A percentile compares a stretch with the other conserved stretches of the same genome.
These are phyloP conservation scores for Chrysotoxum bicinctum DNA, from an alignment of 2,888 invertebrate genomes.

Conservation along the genomic window DNA sequence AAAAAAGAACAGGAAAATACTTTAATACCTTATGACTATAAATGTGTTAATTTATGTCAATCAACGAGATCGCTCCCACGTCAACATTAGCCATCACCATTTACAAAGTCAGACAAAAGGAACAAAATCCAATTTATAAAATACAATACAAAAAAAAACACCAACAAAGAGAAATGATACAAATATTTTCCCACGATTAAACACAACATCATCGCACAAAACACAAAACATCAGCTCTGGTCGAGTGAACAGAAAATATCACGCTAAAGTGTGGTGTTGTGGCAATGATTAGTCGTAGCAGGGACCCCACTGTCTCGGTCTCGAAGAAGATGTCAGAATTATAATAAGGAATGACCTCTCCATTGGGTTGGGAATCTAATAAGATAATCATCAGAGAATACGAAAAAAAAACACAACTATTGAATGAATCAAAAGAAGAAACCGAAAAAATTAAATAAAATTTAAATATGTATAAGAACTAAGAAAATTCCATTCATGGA, in stretches of 20 bases:
- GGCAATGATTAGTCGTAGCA: conserved; percentile 28
- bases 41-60: conserved; percentile 61
- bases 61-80: conserved; percentile 53
- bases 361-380: conserved; percentile 39
- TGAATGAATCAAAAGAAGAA: conserved; percentile 36
- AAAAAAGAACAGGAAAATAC: background rate
- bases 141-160: conserved; percentile 12
- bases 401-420: conserved; percentile 3
- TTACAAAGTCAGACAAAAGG: conserved; percentile 2
- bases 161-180: conserved; percentile 43
- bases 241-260: conserved; percentile 34
- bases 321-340: conserved; percentile 47
- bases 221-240: conserved; percentile 32
- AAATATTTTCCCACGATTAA: conserved; percentile 63
- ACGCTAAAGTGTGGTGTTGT: background rate
- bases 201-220: conserved; percentile 1
- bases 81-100: conserved; percentile 21
- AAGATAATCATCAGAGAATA: conserved; percentile 43
- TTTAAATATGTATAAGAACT: background rate
- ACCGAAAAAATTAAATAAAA: background rate
- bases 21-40: conserved; percentile 36
- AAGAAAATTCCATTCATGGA: background rate
- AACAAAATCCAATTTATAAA: conserved; percentile 25
- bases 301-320: conserved; percentile 37
- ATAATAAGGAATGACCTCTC: conserved; percentile 55